Evolutionary conservation across 2,888 invertebrate genomes (phyloP), one percentile per base, ranked within the genome.

Genomic region (Drosophila mayaguana): DNA sequence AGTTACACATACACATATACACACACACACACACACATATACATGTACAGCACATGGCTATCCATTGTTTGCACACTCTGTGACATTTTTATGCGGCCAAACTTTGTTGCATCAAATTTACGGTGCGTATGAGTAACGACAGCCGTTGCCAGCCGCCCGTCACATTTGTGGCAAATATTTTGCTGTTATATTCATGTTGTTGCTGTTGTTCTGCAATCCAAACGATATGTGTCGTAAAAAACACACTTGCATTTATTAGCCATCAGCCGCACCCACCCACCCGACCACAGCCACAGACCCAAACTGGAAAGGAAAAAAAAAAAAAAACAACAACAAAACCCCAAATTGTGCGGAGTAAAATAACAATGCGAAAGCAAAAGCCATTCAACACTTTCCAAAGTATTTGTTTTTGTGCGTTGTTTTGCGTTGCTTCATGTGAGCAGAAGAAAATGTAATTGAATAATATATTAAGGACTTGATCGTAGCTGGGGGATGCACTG

Each of bases 121-220:
- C 89, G 84, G 88, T 87, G 84, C 88, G 89, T 84, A 89, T 89
- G 89, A 84, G 89, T 87, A 89, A 84, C 87, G 88, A 77, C 77
- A 75, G 78, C 68, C 51, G 78, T 54, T 64, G 71, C 75, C 75
- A 70, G 62, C 66, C 71, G 80, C 60, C 64, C 64, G 66, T 68
- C 78, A 75, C 81, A 81, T 83, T 81, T 82, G 85, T 74, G 89
- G 84, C 70, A 67, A 76, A 89, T 87, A 83, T 81, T 72, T 79
- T 73, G 69, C 56, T 80, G 73, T 69, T 79, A 54, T 73, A 20
- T 57, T n/a, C 53, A 38, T 63, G 60, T n/a, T 71, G 63, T 14
- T 71, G 48, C 59, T 66, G 63, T 71, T 81, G 88, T 77, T 64
- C 62, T 76, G 71, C 59, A 69, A 77, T 65, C 72, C 69, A 55